A percentile compares a stretch with the other conserved stretches of the same genome.
Evolutionary conservation across 2,888 invertebrate species (phyloP).

Genomic region (Antheraea assamensis): DNA sequence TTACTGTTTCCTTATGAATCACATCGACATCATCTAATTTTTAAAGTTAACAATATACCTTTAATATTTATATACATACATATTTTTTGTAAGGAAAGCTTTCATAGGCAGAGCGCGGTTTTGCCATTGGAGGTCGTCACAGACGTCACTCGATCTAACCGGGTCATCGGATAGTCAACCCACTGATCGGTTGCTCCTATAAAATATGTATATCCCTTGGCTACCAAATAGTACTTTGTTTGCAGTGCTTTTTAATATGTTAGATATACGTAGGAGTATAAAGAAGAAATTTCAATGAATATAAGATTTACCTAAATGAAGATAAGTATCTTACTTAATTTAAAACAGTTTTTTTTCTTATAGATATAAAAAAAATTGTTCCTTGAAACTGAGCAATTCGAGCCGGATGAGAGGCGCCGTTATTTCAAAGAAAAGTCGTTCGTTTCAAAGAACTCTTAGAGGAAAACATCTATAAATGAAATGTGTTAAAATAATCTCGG

Average conservation of each 20-base stretch:
- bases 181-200: conserved; percentile 29
- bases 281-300: not conserved
- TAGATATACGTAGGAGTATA: not conserved
- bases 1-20: not conserved
- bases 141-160: conserved; percentile 66
- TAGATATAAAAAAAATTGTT: not conserved
- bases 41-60: not conserved
- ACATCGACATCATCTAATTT: not conserved
- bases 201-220: conserved; percentile 25
- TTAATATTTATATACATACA: not conserved
- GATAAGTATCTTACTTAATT: too few species aligned
- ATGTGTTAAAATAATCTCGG: not conserved
- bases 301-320: not conserved
- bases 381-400: not conserved
- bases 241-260: not conserved
- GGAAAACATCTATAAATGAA: conserved; percentile 12
- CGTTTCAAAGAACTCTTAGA: conserved; percentile 13
- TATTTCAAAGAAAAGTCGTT: not conserved
- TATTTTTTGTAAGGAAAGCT: conserved; percentile 44
- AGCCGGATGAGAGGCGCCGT: not conserved
- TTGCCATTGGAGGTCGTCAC: conserved; percentile 54
- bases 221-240: not conserved
- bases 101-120: conserved; percentile 40
- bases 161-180: conserved; percentile 54
- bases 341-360: too few species aligned